Conservation (phyloP, 2,113 vertebrate species). For the Chinchilla lanigera region DNA sequence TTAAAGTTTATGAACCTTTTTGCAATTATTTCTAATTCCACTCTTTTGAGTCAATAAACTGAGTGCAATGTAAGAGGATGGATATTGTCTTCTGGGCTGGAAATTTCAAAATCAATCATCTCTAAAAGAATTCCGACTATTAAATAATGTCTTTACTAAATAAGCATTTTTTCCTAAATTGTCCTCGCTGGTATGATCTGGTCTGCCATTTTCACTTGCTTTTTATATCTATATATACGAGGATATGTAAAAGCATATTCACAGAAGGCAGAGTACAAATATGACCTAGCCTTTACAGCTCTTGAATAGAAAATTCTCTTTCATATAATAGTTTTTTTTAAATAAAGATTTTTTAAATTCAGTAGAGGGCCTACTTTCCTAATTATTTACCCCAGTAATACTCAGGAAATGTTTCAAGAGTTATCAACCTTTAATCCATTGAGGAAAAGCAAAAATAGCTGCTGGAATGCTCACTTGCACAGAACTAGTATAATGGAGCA, state of each 20-base stretch:
- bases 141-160: slow-evolving; percentile 61
- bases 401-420: neutral
- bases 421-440: neutral
- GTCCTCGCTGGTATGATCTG: neutral
- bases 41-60: slow-evolving; percentile 72
- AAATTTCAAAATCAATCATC: slow-evolving; percentile 62
- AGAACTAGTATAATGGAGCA: neutral
- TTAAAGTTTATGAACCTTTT: slow-evolving; percentile 78
- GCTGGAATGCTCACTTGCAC: neutral
- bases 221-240: neutral
- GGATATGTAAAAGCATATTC: slow-evolving; percentile 11
- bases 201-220: slow-evolving; percentile 43
- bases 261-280: slow-evolving; percentile 33
- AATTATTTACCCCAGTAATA: neutral
- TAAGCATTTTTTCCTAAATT: slow-evolving; percentile 60
- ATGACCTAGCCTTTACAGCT: slow-evolving; percentile 33
- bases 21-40: slow-evolving; percentile 72
- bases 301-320: slow-evolving; percentile 52
- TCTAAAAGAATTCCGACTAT: slow-evolving; percentile 48
- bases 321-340: neutral
- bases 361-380: neutral
- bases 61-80: slow-evolving; percentile 66
- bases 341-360: slow-evolving; percentile 8
- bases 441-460: neutral
- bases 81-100: slow-evolving; percentile 48